phyloP scores from a whole-genome alignment of 1,140 invertebrate genomes.

The Wiebesia pumilae region DNA sequence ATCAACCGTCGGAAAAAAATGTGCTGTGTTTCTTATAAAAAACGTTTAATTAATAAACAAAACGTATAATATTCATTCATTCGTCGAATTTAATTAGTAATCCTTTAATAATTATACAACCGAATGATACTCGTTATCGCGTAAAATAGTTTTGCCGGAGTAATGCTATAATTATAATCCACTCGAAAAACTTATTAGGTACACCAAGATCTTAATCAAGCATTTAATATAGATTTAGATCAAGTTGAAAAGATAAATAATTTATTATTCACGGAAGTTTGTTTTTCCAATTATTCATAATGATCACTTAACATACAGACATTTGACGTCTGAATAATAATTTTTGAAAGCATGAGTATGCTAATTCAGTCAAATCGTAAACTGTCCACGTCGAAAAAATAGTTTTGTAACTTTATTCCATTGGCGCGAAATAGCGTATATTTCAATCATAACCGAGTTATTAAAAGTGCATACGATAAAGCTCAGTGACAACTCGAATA shows the following conservation, averaged over 20 bases:
- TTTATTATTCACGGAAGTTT: neutral
- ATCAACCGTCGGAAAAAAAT: too few species aligned
- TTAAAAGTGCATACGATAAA: slow-evolving; percentile 1
- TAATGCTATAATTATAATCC: too few species aligned
- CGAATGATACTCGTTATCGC: too few species aligned
- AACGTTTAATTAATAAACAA: too few species aligned
- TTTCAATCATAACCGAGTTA: neutral
- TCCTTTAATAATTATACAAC: too few species aligned
- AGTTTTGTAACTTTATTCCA: slow-evolving; percentile 12
- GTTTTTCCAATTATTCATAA: neutral
- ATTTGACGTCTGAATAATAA: neutral
- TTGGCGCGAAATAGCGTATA: neutral
- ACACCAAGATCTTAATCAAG: neutral
- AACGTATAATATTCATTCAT: too few species aligned
- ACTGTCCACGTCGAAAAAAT: neutral
- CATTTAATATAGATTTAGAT: neutral
- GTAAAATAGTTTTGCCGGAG: too few species aligned
- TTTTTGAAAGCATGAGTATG: slow-evolving; percentile 35
- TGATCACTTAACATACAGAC: slow-evolving; percentile 2
- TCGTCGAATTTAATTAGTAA: too few species aligned
- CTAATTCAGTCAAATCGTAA: slow-evolving; percentile 14
- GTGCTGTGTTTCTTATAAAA: too few species aligned
- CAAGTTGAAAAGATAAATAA: neutral
- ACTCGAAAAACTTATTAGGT: too few species aligned
- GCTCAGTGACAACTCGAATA: neutral